phyloP scores from a whole-genome alignment of 35 echinoderm and acorn worm species.

The Ophiothrix spiculata region DNA sequence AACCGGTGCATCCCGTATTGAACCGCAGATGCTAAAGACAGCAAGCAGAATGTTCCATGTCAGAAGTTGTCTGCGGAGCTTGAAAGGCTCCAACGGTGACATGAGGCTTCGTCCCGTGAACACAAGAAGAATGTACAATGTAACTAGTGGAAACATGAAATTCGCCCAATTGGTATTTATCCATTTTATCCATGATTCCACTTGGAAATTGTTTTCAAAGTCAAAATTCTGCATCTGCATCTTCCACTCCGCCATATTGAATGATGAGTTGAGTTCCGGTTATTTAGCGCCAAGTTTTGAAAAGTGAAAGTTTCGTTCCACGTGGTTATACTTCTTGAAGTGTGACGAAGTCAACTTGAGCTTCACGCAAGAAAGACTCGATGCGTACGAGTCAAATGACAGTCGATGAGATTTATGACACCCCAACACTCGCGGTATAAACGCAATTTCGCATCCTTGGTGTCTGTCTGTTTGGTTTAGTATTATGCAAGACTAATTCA shows the following conservation, averaged over 20 bases:
- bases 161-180: slow-evolving; percentile 1
- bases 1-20: slow-evolving; percentile 41
- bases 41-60: slow-evolving; percentile 79
- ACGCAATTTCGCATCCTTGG: no score
- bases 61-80: slow-evolving; percentile 56
- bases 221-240: slow-evolving; percentile 26
- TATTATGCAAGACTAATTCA: no score
- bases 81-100: slow-evolving; percentile 43
- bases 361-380: no score
- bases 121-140: slow-evolving; percentile 58
- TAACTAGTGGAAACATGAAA: slow-evolving; percentile 45
- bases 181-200: slow-evolving; percentile 55
- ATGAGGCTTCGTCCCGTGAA: slow-evolving; percentile 50
- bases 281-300: no score
- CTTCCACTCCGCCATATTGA: slow-evolving; percentile 6
- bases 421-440: no score
- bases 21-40: slow-evolving; percentile 65
- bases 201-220: slow-evolving; percentile 53
- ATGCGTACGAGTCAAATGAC: no score
- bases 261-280: no score
- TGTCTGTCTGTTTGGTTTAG: no score
- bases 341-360: no score
- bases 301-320: no score
- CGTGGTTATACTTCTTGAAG: no score
- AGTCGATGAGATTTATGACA: no score